Base-by-base conservation (phyloP, 2,113 vertebrate genomes). In the Prunella himalayana region DNA sequence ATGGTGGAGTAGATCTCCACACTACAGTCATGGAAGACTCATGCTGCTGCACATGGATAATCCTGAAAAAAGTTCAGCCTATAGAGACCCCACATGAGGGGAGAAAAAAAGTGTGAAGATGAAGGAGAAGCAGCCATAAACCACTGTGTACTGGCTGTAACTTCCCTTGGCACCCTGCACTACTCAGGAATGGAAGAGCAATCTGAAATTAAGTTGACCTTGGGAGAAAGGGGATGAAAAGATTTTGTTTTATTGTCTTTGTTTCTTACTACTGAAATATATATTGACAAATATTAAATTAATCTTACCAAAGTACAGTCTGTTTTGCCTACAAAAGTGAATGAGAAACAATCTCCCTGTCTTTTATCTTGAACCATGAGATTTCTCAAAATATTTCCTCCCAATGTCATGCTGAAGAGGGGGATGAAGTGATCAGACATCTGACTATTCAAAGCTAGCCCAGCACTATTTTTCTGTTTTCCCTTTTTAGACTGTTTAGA, bases 31-130 rank as follows among this genome's bases (percentile, higher is more conserved):
- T 27, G 4, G 25, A 76, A 63, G 22, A 77, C 8, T 17, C 49
- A n/a, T 1, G 0, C 9, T 35, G 21, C 4, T 68, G 20, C 28
- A 64, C 35, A 41, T 9, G 4, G 3, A 14, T 72, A 77, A 30
- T 41, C 25, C 35, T 64, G 39, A 37, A 51, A 25, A 78, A 80
- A 64, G 6, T 7, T 11, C 21, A 81, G 31, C 49, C 20, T 15
- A 7, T 8, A 15, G 30, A 17, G 1, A 54, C 4, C 4, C 6
- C 19, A 41, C 1, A 8, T 0, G 2, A 30, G 17, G 30, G 15
- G 1, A 68, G 12, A 45, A 5, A 4, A 72, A 45, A 71, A 72
- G 6, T 9, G 5, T 24, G 33, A 77, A 15, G 8, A 75, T 16
- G 41, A 82, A 64, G 7, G 13, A 77, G 41, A 31, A 78, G 30